Base-by-base conservation (phyloP, 2,888 invertebrate genomes). In the Corbicula japonica region DNA sequence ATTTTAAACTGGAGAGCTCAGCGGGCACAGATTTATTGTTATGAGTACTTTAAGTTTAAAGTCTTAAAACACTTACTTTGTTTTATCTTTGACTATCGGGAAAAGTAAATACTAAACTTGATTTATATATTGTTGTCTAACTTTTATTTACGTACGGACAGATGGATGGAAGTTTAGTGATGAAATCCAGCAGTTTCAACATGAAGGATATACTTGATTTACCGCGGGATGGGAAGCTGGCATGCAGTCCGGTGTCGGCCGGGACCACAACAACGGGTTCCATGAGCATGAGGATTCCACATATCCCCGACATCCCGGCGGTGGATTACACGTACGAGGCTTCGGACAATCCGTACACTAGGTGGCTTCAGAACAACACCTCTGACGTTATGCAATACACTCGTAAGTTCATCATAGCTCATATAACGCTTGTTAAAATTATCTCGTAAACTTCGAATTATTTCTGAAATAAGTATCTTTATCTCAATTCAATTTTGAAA, bases 131-230 rank as follows among this genome's bases (percentile, higher is more conserved):
- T 56, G 26, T n/a, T n/a, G 18, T 23, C 54, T 38, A 41, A 61
- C 30, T 60, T 48, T 23, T 41, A 61, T 23, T 48, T 18, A 34
- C 58, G 63, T 28, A 50, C 66, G 56, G 54, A 70, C 83, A 88
- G 87, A 89, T 90, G 88, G 89, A 90, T 62, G 82, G 88, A 34
- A 85, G 85, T 32, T 76, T 96, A 95, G 96, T 96, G 0, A 91
- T 94, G 77, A 95, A 96, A 87, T 95, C 96, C 86, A 96, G 96
- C 52, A 97, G 98, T 78, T 98, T 98, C 94, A 97, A 97, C 91
- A 98, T 98, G 90, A 97, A 97, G 88, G 98, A 98, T 93, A 98
- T 98, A 91, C 95, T 98, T 91, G 98, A 98, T 89, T 95, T 98
- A 89, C 97, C 97, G 91, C 97, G 97, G 91, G 97, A 89, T 71